Percentiles rank a stretch among this genome's conserved stretches.
Conservation (phyloP, 2,888 invertebrate species). For the Patella depressa region DNA sequence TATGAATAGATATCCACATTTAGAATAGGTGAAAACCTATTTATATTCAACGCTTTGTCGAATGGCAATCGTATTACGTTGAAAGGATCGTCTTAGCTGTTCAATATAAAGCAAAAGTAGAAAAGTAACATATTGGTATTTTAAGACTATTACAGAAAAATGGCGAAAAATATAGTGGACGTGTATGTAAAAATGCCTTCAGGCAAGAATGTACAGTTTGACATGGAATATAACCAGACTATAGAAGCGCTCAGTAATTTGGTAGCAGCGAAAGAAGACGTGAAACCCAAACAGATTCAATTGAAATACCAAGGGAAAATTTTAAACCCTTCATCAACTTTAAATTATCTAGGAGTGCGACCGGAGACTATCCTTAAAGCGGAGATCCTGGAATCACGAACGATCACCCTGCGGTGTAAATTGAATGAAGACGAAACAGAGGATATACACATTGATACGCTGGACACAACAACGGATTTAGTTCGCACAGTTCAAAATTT, state of each 20-base stretch:
- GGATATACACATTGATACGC: neutral
- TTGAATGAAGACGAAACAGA: neutral
- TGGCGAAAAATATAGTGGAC: constrained; percentile 46
- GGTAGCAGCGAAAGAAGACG: constrained; percentile 48
- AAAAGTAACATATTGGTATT: too few species aligned
- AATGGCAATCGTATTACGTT: too few species aligned
- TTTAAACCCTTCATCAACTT: constrained; percentile 47
- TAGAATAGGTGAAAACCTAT: neutral
- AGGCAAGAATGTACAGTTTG: constrained; percentile 48
- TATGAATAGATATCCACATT: neutral
- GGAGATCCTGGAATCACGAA: constrained; percentile 50
- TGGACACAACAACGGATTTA: neutral
- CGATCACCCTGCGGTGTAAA: neutral
- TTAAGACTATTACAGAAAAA: constrained; percentile 16
- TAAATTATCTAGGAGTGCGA: constrained; percentile 57
- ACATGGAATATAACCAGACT: constrained; percentile 38
- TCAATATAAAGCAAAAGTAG: too few species aligned
- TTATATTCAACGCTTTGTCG: too few species aligned
- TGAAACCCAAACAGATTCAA: constrained; percentile 42
- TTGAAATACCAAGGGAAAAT: constrained; percentile 65
- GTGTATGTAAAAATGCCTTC: constrained; percentile 58
- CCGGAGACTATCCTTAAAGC: constrained; percentile 63
- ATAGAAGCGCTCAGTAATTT: constrained; percentile 41
- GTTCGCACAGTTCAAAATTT: neutral
- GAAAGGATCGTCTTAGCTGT: too few species aligned